Percentiles rank a stretch among this genome's conserved stretches.
Evolutionary conservation across 2,797 vertebrate species (phyloP).

Genomic region (Sebastes matsubarae): DNA sequence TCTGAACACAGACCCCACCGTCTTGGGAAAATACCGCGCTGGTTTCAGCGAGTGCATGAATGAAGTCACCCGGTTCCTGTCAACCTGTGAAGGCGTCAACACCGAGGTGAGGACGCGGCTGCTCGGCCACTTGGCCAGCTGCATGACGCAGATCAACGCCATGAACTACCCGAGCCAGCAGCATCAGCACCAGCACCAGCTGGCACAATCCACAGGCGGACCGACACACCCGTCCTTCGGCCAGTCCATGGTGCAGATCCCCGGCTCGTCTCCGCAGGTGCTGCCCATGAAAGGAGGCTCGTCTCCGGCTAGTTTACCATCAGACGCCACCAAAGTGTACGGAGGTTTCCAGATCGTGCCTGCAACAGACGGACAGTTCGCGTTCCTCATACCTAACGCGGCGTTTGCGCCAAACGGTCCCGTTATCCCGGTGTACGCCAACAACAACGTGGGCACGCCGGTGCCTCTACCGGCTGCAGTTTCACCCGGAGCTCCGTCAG

Average conservation of each 20-base stretch:
- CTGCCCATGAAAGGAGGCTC: constrained; percentile 87
- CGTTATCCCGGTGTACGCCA: constrained; percentile 92
- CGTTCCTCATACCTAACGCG: constrained; percentile 95
- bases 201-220: constrained; percentile 76
- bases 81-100: constrained; percentile 98
- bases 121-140: constrained; percentile 95
- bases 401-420: constrained; percentile 91
- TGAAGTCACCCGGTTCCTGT: constrained; percentile 97
- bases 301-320: constrained; percentile 74
- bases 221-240: constrained; percentile 84
- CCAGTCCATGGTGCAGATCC: constrained; percentile 87
- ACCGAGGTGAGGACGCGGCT: constrained; percentile 96
- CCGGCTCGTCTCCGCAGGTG: constrained; percentile 84
- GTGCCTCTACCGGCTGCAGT: constrained; percentile 80
- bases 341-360: constrained; percentile 97
- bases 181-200: constrained; percentile 89
- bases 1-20: constrained; percentile 93
- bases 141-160: constrained; percentile 98
- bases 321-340: constrained; percentile 90
- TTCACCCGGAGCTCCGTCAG: constrained; percentile 88
- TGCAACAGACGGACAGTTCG: constrained; percentile 96
- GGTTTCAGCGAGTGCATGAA: constrained; percentile 99
- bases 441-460: constrained; percentile 80
- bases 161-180: constrained; percentile 94
- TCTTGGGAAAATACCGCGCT: constrained; percentile 95